A percentile compares a stretch with the other conserved stretches of the same genome.
phyloP scores from a whole-genome alignment of 1,140 invertebrate species.

The Drosophila orena region DNA sequence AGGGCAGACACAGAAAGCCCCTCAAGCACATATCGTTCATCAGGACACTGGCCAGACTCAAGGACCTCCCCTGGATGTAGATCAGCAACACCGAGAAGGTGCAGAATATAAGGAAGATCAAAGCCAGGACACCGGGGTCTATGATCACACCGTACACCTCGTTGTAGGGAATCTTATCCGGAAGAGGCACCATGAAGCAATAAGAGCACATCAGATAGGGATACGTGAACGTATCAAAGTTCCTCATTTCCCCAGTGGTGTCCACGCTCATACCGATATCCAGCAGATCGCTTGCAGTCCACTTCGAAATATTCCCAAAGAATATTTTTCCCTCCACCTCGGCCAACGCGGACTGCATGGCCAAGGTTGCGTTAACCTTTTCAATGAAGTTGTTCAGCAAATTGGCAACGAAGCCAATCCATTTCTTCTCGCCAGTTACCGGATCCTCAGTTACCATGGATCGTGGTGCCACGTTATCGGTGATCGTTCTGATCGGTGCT shows the following conservation, averaged over 20 bases:
- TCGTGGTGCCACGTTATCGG: constrained; percentile 43
- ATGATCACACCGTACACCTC: constrained; percentile 41
- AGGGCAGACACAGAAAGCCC: constrained; percentile 56
- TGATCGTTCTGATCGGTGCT: constrained; percentile 16
- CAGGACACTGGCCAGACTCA: constrained; percentile 31
- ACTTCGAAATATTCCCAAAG: constrained; percentile 14
- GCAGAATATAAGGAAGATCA: constrained; percentile 36
- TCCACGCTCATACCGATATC: constrained; percentile 42
- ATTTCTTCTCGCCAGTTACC: constrained; percentile 5
- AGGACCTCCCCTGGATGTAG: constrained; percentile 36
- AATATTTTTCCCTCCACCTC: not conserved
- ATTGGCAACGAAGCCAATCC: constrained; percentile 47
- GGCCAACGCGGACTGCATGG: not conserved
- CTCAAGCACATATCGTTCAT: constrained; percentile 57
- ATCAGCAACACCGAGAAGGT: constrained; percentile 54
- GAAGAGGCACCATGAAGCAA: constrained; percentile 59
- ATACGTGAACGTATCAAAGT: constrained; percentile 38
- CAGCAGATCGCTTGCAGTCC: constrained; percentile 7
- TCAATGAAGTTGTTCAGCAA: constrained; percentile 35
- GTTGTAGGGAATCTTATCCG: constrained; percentile 24
- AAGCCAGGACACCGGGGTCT: constrained; percentile 6
- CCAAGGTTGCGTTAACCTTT: constrained; percentile 45
- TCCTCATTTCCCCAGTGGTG: not conserved
- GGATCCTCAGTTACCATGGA: constrained; percentile 34
- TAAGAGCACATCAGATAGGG: constrained; percentile 36